These are phyloP conservation scores for Calvadosia cruxmelitensis DNA, from an alignment of 30 jellyfish, hydroid and myxozoan genomes.

Conservation along the genomic window DNA sequence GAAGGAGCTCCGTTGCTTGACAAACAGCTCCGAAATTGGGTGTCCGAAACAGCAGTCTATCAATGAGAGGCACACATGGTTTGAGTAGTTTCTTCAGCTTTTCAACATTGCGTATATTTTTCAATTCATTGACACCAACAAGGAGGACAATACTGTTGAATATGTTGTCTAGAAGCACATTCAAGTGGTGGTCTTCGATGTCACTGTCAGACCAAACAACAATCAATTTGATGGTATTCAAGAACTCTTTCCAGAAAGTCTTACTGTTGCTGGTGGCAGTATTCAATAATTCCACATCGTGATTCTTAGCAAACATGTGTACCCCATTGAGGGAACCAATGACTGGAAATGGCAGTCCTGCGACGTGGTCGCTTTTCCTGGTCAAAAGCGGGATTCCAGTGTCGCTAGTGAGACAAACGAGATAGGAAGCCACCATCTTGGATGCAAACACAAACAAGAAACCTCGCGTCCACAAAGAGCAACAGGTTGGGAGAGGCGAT, in stretches of 20 bases:
- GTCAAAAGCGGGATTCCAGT: constrained; percentile 84
- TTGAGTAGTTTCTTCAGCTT: constrained; percentile 51
- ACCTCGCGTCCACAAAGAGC: too few species aligned
- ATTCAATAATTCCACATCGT: constrained; percentile 48
- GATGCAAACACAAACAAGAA: too few species aligned
- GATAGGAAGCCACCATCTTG: constrained; percentile 7
- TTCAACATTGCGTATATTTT: constrained; percentile 50
- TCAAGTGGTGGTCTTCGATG: constrained; percentile 23
- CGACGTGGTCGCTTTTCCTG: constrained; percentile 27
- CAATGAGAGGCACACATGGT: constrained; percentile 39
- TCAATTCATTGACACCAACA: constrained; percentile 59
- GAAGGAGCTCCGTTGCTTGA: constrained; percentile 48
- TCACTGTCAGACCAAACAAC: constrained; percentile 32
- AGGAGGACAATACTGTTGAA: constrained; percentile 59
- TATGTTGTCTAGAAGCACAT: constrained; percentile 40
- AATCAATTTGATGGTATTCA: constrained; percentile 44
- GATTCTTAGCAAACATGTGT: constrained; percentile 80
- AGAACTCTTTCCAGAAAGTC: constrained; percentile 68
- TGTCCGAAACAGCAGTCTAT: constrained; percentile 22
- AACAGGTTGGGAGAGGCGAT: too few species aligned
- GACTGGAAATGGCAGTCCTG: constrained; percentile 80
- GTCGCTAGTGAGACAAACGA: constrained; percentile 76
- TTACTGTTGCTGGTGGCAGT: constrained; percentile 71
- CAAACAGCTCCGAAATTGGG: constrained; percentile 33
- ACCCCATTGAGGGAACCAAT: constrained; percentile 96